A percentile compares a stretch with the other conserved stretches of the same genome.
Evolutionary conservation across 2,113 vertebrate genomes (phyloP).

Genomic region (Tragelaphus buxtoni): DNA sequence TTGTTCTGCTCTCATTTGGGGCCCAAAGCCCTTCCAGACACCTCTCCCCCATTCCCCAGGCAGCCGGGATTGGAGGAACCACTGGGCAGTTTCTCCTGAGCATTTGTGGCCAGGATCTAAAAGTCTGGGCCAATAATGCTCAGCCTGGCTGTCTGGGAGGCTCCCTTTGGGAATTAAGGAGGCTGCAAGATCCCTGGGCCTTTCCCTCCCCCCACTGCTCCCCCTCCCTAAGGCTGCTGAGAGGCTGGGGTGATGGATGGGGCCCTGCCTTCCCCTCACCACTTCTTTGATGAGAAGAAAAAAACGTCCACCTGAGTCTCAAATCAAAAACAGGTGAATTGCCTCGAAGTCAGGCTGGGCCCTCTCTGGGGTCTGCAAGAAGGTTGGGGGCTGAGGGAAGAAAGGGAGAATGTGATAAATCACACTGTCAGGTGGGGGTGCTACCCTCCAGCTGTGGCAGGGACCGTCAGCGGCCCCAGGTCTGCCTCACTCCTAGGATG

Average conservation of each 20-base stretch:
- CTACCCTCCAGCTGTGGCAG: slow-evolving; percentile 35
- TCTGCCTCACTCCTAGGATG: background rate
- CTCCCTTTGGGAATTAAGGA: slow-evolving; percentile 26
- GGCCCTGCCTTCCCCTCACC: slow-evolving; percentile 59
- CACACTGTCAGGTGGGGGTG: slow-evolving; percentile 50
- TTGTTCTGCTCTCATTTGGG: background rate
- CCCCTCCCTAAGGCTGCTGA: slow-evolving; percentile 48
- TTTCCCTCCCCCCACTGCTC: background rate
- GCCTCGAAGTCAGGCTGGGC: slow-evolving; percentile 45
- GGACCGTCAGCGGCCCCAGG: background rate
- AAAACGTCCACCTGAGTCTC: slow-evolving; percentile 71
- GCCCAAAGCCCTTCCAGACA: background rate
- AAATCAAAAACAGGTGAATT: slow-evolving; percentile 75
- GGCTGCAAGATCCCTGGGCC: background rate
- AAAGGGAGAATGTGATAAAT: slow-evolving; percentile 65
- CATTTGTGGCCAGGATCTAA: background rate
- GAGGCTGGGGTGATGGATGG: slow-evolving; percentile 68
- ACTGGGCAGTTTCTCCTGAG: background rate
- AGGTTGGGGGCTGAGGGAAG: slow-evolving; percentile 36
- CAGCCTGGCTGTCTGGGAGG: background rate
- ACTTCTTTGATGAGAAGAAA: slow-evolving; percentile 70
- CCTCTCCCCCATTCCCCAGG: background rate
- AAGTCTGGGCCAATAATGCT: background rate
- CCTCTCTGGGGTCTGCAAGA: slow-evolving; percentile 39
- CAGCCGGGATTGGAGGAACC: background rate